Evolutionary conservation across 2,888 invertebrate species (phyloP), one percentile per base, ranked within the genome.

Genomic region (Drosophila flavopinicola): DNA sequence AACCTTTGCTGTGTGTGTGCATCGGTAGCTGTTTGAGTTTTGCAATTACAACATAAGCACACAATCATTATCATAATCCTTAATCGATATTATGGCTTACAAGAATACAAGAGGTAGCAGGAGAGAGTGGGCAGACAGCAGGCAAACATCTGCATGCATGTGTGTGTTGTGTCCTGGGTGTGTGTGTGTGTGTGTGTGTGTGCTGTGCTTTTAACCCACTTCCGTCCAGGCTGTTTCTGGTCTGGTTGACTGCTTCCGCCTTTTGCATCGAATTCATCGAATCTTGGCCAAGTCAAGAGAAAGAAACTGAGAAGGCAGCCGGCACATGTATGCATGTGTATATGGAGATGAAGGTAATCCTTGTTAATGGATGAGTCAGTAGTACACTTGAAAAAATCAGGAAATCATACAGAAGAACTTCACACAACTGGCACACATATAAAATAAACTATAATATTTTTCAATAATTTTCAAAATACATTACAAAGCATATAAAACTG

Each of bases 61-160:
- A 90, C 88, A 88, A 87, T 90, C 89, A 89, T 89, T 89, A 89
- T 88, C 87, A 88, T 90, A 90, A 89, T 89, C 90, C 88, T 87
- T 87, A 89, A 90, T 89, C 90, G 90, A 89, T 89, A 89, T 88
- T 79, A 80, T 79, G 80, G 79, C 87, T 88, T 86, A 78, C 77
- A 75, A 75, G 71, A 66, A 44, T 27, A 32, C 11, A 11, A 24
- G 20, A 11, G 41, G 7, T 6, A 54, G 33, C 20, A 30, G 27
- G 23, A 9, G 30, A 25, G 7, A 17, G 7, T n/a, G 11, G 6
- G 38, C 6, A 33, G 25, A 6, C 5, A 27, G 51, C 11, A 13
- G 3, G 7, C 49, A 64, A 48, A 37, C 56, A 65, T 51, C 25
- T 69, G 60, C 61, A 75, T 61, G 67, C 48, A 73, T 47, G 48